Evolutionary conservation across 2,797 vertebrate species (phyloP).

Genomic region (Argyrosomus regius): DNA sequence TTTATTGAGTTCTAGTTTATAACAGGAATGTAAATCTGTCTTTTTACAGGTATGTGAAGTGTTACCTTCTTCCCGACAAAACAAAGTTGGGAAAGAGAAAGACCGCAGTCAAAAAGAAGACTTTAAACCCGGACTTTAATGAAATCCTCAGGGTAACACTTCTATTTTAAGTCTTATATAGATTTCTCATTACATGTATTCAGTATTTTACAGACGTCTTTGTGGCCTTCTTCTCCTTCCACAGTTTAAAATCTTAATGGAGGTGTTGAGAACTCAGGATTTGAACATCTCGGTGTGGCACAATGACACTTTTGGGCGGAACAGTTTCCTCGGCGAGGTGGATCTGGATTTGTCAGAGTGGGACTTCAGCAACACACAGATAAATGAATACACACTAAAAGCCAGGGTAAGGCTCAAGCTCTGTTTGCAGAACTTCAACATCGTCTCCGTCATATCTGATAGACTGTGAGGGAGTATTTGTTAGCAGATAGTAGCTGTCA

Average conservation of each 20-base stretch:
- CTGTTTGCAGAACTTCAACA: neutral
- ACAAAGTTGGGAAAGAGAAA: conserved; percentile 94
- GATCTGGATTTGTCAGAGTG: conserved; percentile 90
- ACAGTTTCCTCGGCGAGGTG: conserved; percentile 94
- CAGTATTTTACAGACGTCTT: neutral
- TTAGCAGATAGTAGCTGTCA: no score
- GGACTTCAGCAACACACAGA: conserved; percentile 92
- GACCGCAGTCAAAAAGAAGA: conserved; percentile 93
- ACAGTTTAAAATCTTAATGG: conserved; percentile 91
- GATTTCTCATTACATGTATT: neutral
- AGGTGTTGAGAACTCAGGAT: conserved; percentile 85
- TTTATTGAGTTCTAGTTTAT: no score
- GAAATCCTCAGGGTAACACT: conserved; percentile 92
- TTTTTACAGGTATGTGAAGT: conserved; percentile 92
- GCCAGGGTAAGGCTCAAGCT: conserved; percentile 82
- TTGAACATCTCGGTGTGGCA: conserved; percentile 96
- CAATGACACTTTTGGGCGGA: conserved; percentile 92
- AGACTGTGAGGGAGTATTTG: no score
- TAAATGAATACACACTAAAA: conserved; percentile 91
- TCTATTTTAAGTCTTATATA: neutral
- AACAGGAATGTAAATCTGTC: neutral
- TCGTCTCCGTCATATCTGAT: no score
- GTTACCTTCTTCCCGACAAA: conserved; percentile 94
- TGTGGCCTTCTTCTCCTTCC: neutral
- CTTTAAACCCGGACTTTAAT: conserved; percentile 92